A percentile compares a stretch with the other conserved stretches of the same genome.
phyloP scores from a whole-genome alignment of 1,140 invertebrate species.

The Cheumatopsyche charites region DNA sequence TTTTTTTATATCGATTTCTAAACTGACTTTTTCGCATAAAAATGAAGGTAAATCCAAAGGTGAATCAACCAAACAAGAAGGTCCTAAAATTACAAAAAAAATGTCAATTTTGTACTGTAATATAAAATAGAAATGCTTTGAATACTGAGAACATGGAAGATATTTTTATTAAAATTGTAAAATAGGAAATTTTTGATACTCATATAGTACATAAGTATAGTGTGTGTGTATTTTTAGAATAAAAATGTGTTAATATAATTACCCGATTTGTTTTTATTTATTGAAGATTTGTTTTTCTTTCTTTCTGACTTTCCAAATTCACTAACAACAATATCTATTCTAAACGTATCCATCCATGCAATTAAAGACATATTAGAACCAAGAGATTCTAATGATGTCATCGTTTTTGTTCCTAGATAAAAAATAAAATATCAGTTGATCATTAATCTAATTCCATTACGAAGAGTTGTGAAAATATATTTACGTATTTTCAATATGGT shows the following conservation, averaged over 20 bases:
- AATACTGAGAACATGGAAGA: too few species aligned
- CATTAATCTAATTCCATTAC: neutral
- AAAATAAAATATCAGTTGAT: constrained; percentile 5
- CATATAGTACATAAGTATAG: too few species aligned
- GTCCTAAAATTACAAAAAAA: too few species aligned
- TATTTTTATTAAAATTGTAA: too few species aligned
- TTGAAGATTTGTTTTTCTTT: constrained; percentile 54
- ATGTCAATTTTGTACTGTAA: too few species aligned
- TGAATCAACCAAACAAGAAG: constrained; percentile 67
- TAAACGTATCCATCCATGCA: constrained; percentile 83
- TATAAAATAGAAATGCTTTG: too few species aligned
- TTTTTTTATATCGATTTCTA: constrained; percentile 89
- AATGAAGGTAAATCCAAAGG: constrained; percentile 86
- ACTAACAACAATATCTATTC: constrained; percentile 93
- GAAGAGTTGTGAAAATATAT: neutral
- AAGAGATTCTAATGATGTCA: constrained; percentile 80
- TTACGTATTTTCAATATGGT: neutral
- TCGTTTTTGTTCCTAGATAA: constrained; percentile 56
- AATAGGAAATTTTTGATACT: too few species aligned
- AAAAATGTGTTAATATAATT: constrained; percentile 23
- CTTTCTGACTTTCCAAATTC: constrained; percentile 68
- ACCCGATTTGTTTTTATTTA: constrained; percentile 56
- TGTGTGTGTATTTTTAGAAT: too few species aligned
- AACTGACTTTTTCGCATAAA: constrained; percentile 86
- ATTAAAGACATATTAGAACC: constrained; percentile 90